phyloP scores from a whole-genome alignment of 1,140 invertebrate species.

The Leptoteleia sp. region DNA sequence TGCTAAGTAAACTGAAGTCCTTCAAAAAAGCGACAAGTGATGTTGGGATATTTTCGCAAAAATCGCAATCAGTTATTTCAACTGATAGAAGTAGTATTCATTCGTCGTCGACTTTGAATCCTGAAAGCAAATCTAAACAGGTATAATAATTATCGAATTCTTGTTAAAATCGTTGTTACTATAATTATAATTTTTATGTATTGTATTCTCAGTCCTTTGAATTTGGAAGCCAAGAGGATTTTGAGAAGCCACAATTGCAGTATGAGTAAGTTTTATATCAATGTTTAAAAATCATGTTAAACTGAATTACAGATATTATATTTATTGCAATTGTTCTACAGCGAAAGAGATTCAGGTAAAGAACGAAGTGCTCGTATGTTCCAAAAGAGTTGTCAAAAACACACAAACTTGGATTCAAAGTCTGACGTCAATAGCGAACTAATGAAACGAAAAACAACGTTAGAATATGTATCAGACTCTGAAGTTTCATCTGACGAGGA shows the following conservation, averaged over 20 bases:
- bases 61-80: conserved; percentile 20
- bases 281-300: no score
- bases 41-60: conserved; percentile 1
- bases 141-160: conserved; percentile 5
- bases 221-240: conserved; percentile 21
- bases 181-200: no score
- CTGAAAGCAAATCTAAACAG: conserved; percentile 13
- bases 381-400: conserved; percentile 18
- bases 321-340: background rate
- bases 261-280: conserved; percentile 12
- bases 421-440: conserved; percentile 5
- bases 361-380: conserved; percentile 6
- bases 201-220: conserved; percentile 14
- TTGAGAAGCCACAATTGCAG: conserved; percentile 1
- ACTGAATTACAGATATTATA: no score
- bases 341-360: conserved; percentile 13
- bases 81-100: conserved; percentile 26
- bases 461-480: conserved; percentile 43
- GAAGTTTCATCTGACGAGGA: conserved; percentile 51
- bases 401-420: conserved; percentile 33
- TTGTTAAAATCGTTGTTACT: no score
- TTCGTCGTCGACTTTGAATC: conserved; percentile 38
- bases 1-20: conserved; percentile 43
- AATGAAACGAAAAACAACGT: conserved; percentile 24
- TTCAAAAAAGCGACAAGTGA: conserved; percentile 37